Evolutionary conservation across 2,888 invertebrate genomes (phyloP), one percentile per base, ranked within the genome.

Genomic region (Acanthosepion pharaonis): DNA sequence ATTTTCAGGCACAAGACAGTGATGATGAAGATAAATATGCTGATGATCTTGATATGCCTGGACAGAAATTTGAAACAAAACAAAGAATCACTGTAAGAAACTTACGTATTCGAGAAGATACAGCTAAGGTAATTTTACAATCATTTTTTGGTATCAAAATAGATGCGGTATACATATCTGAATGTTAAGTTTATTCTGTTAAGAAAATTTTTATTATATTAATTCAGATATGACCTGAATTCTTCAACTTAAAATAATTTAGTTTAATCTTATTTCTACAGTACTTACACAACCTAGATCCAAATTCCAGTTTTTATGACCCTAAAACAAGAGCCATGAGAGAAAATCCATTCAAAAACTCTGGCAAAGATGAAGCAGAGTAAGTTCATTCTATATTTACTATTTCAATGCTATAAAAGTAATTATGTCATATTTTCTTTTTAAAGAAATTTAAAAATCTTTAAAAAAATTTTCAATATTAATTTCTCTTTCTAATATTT

Each of bases 301-400:
- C 99, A 0, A 99, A 99, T 97, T 99, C 99, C 0, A 99, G 99
- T 0, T 99, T 99, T 98, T 99, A 99, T 97, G 99, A 99, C 98
- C 99, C 99, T 0, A 99, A 99, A 98, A 99, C 99, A 0, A 98
- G 99, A 95, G 99, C 99, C 0, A 99, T 99, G 99, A 98, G 99
- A 95, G 99, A 99, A 96, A 99, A 99, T 98, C 99, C 99, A 0
- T 98, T 99, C 96, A 98, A 98, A 28, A 98, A 98, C 51, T 96
- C 97, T 28, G 97, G 96, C 42, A 96, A 96, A 94, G 96, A 96
- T 94, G 94, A 91, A 53, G 94, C 94, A 94, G 95, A 95, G 95
- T 95, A 95, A 78, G 95, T 94, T 64, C 15, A n/a, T 91, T 42
- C 78, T 64, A n/a, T 78, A 78, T 78, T n/a, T 78, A n/a, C 2